Evolutionary conservation across 1,140 invertebrate genomes (phyloP).

Genomic region (Potamilus streckersoni): DNA sequence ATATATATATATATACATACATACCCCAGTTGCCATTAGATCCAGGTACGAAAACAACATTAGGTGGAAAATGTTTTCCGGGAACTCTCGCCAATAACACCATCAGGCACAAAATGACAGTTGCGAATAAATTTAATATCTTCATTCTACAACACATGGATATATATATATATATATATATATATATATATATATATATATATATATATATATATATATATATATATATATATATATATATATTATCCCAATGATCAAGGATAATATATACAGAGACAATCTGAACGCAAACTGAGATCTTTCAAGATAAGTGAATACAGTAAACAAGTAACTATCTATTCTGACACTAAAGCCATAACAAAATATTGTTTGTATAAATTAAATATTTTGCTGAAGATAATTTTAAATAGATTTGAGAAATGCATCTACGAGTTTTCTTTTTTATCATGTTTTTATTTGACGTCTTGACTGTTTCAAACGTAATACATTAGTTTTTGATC

Average conservation of each 20-base stretch:
- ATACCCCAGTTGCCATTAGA: not conserved
- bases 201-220: too few species aligned
- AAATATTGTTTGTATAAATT: too few species aligned
- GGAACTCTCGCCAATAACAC: not conserved
- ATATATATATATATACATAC: constrained; percentile 1
- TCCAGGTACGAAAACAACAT: not conserved
- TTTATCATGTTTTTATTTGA: too few species aligned
- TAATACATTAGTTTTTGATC: too few species aligned
- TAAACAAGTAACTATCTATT: too few species aligned
- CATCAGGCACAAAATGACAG: not conserved
- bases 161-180: constrained; percentile 1
- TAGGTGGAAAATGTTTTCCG: constrained; percentile 5
- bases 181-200: constrained; percentile 11
- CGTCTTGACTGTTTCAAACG: too few species aligned
- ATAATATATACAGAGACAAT: not conserved
- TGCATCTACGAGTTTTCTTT: too few species aligned
- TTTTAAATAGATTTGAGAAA: too few species aligned
- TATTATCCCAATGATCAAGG: not conserved
- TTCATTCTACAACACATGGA: constrained; percentile 11
- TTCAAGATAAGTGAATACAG: too few species aligned
- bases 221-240: constrained; percentile 16
- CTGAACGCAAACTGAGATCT: too few species aligned
- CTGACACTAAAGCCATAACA: too few species aligned
- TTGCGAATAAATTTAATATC: constrained; percentile 8
- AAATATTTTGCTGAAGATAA: too few species aligned